Evolutionary conservation across 2,113 vertebrate species (phyloP), one percentile per base, ranked within the genome.

Genomic region (Orientallactaga bullata): DNA sequence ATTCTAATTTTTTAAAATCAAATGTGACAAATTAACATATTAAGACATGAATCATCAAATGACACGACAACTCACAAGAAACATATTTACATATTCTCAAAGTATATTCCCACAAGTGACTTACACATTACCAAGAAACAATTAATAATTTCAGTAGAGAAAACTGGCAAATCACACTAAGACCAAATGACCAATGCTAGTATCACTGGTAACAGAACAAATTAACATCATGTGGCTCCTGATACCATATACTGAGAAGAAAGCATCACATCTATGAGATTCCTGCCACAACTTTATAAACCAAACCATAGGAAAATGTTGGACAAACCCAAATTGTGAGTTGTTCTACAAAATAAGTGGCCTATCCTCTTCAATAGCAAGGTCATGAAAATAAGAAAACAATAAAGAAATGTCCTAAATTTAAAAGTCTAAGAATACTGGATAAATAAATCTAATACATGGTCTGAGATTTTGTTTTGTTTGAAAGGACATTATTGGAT

Each of bases 401-500:
- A 85, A n/a, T 32, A 13, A 92, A 37, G 28, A 80, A 86, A 73
- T 51, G 23, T 74, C 87, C 63, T 65, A 78, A 23, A 88, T 65
- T 85, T 82, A 90, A 89, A 51, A 91, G 21, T 71, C 13, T 80
- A 87, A 87, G 83, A 32, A 85, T 30, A 85, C 55, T 39, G 74
- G 32, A 51, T 51, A 63, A 47, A 68, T 60, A 72, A 68, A 92
- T 58, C 12, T 23, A 92, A 28, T 39, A 39, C 24, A 2, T 89
- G 28, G 78, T 37, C 42, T 93, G n/a, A 37, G 55, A 86, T 81
- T 73, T 94, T 81, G 47, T 90, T 87, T 85, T 69, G 18, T 32
- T 93, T 58, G 85, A 72, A 55, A 89, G 65, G 35, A 88, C 80
- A 95, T 85, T 88, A 85, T 24, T 85, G 12, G 63, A 58, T 69